Evolutionary conservation across 23 tunicate species (phyloP), one percentile per base, ranked within the genome.

Genomic region (Ciona savignyi): DNA sequence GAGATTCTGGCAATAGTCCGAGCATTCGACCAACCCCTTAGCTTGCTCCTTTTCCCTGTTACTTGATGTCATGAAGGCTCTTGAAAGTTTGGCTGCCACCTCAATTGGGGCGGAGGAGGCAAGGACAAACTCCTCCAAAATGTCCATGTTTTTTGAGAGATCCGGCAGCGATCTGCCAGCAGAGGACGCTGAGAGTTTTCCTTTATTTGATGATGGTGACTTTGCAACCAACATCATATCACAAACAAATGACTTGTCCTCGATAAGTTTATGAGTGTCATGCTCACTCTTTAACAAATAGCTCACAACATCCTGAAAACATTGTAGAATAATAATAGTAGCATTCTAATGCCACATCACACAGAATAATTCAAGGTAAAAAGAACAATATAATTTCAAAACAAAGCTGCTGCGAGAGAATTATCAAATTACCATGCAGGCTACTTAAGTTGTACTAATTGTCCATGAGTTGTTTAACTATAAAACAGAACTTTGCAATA

Each of bases 211-310:
- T 4, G 75, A 72, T 9, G 81, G 76, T 3, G 91, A 60, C 32
- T 76, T 91, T 1, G 97, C 89, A 25, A 91, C 74, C 66, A 65
- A 51, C 97, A 91, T 91, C 26, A 91, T 62, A 49, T 91, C 84
- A 26, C 34, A 65, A 0, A 91, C 91, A 71, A 91, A 91, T 1
- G 86, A 65, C 80, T 87, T 88, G 60, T 91, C 97, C 20, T 91
- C 90, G 30, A 91, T 63, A 22, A 91, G 72, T 34, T 88, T 80
- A 62, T 80, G 63, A 23, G 91, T 81, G 77, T 91, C 76, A 81
- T 91, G 97, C 3, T 76, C 72, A 28, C 70, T 32, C 35, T 85
- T 80, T 65, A 91, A 61, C 28, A 91, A 73, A 33, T 65, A 91
- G 66, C 84, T 84, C 33, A 91, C 97, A n/a, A 85, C 83, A n/a